Evolutionary conservation across 2,797 vertebrate genomes (phyloP), one percentile per base, ranked within the genome.

Genomic region (Vespertilio murinus): DNA sequence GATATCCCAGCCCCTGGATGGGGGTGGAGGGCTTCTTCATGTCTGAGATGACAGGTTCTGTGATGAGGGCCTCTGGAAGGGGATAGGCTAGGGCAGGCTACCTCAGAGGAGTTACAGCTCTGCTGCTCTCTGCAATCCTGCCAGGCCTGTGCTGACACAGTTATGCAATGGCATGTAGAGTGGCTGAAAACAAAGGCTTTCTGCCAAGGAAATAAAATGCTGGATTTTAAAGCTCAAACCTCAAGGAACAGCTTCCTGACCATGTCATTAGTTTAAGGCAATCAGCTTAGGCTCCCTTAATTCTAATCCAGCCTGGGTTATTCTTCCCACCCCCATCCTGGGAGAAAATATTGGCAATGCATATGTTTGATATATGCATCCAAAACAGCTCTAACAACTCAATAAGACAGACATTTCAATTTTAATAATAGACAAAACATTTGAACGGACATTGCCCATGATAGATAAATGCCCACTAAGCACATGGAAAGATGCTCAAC

Each of bases 151-250:
- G 33, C n/a, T 23, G 23, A 88, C 14, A 47, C 52, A 54, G 17
- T 67, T 35, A 78, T 52, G 45, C 49, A 81, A 3, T 83, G 70
- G 17, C n/a, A 79, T 93, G 25, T 64, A 81, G 54, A 71, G 47
- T 70, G 40, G 18, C 47, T 79, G 22, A 70, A 88, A 80, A 81
- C 22, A 61, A 71, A 49, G 6, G 40, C 4, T 7, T 91, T 64
- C 52, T 74, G 23, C 47, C 25, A 56, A 85, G 45, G 52, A 89
- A 86, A 84, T 35, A 65, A 73, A 89, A 73, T 45, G 38, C 4
- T 56, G 38, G 22, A 28, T 73, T 88, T 88, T 79, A 89, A 93
- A 94, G 73, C 35, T 91, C 64, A 89, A 30, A 23, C 67, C 18
- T 79, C 65, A 59, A 40, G 38, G 22, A 93, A 82, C 4, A 2